Base-by-base conservation (phyloP, 2,797 vertebrate genomes). In the Malurus leucopterus region DNA sequence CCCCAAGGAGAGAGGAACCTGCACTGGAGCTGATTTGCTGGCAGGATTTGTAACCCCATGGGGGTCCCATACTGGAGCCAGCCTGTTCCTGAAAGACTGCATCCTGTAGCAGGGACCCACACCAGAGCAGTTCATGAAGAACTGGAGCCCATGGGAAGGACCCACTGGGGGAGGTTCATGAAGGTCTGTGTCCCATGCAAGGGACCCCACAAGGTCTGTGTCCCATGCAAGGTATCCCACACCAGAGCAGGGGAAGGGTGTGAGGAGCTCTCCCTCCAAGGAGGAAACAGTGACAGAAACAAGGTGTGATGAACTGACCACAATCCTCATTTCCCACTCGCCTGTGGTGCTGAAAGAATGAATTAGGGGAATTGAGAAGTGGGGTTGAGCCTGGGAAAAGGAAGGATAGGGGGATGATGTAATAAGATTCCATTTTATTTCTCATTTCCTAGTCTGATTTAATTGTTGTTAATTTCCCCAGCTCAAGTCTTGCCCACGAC, bases 391-490 rank as follows among this genome's bases (percentile, higher is more conserved):
- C 44, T 40, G 8, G 5, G 5, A 75, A 38, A 44, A 50, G 24
- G 20, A n/a, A 63, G 2, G 3, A 12, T 34, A 29, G 15, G 8
- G 2, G 2, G 15, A 57, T 40, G 3, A 9, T 30, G 5, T 63
- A 17, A 44, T 40, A 43, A 40, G 5, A 57, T 63, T 69, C 44
- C 1, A 8, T 38, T 68, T 50, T 34, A 40, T 40, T 75, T 75
- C 23, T 63, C 3, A 34, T 63, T 81, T 81, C 30, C 24, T 63
- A 40, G 26, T 63, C 24, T 63, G 44, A 51, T 63, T 63, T 46
- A 38, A 17, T 27, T 75, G 15, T 29, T 80, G 16, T 34, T 51
- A 40, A 26, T 46, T 75, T 63, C 15, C 17, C 50, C 24, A 44
- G 1, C 4, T 11, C 50, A 29, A 57, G 18, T 26, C 36, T 69